Percentiles rank a stretch among this genome's conserved stretches.
These are phyloP conservation scores for Gorsachius magnificus DNA, from an alignment of 2,797 vertebrate species.

Conservation along the genomic window DNA sequence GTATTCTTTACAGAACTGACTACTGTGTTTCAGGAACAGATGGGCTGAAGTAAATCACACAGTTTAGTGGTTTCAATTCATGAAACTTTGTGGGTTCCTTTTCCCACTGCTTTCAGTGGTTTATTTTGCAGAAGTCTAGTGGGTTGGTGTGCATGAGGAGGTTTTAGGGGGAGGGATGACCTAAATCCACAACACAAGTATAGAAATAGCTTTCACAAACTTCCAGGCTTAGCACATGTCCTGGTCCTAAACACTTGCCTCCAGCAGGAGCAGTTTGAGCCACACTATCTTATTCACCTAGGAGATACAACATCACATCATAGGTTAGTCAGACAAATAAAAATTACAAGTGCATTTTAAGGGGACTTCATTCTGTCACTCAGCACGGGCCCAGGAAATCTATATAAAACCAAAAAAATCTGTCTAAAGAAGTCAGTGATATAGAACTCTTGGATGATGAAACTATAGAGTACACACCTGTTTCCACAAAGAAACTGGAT, in stretches of 20 bases:
- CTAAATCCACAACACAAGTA: background rate
- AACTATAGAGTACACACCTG: background rate
- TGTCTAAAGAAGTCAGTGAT: background rate
- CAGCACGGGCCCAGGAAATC: background rate
- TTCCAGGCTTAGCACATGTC: background rate
- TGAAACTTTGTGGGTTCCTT: background rate
- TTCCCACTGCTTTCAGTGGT: background rate
- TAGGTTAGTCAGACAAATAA: background rate
- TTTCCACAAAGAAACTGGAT: background rate
- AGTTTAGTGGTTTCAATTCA: background rate
- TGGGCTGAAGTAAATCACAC: background rate
- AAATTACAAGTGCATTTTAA: background rate
- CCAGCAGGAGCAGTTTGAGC: background rate
- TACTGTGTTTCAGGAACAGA: background rate
- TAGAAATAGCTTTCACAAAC: background rate
- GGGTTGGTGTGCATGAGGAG: background rate
- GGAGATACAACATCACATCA: background rate
- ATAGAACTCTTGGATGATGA: background rate
- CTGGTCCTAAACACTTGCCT: background rate
- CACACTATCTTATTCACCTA: background rate
- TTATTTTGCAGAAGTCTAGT: conserved; percentile 15
- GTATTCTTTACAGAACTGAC: background rate
- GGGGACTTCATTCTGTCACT: background rate
- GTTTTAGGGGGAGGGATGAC: background rate
- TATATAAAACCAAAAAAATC: background rate